These are phyloP conservation scores for Chaunax sp. DNA, from an alignment of 2,797 vertebrate genomes.

Conservation along the genomic window DNA sequence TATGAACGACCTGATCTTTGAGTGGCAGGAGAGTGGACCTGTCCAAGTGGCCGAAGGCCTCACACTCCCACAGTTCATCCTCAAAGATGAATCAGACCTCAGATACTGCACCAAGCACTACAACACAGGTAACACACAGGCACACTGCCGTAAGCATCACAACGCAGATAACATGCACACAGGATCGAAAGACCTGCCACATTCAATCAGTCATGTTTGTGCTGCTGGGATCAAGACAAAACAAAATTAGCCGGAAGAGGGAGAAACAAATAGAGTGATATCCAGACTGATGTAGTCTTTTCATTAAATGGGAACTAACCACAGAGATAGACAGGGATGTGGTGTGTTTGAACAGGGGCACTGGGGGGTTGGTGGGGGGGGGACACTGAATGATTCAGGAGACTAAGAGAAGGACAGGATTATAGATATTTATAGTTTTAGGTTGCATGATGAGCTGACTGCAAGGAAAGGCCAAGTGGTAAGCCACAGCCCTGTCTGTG, in stretches of 20 bases:
- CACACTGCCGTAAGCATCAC: neutral
- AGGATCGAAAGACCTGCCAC: constrained; percentile 17
- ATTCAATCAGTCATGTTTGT: constrained; percentile 28
- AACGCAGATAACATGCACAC: constrained; percentile 10
- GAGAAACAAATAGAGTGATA: constrained; percentile 8
- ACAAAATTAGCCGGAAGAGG: neutral
- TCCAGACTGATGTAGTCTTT: constrained; percentile 2
- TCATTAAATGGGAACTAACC: constrained; percentile 16
- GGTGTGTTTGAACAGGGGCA: neutral
- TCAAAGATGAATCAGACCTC: constrained; percentile 96
- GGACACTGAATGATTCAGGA: neutral
- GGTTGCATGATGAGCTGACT: neutral
- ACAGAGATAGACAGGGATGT: neutral
- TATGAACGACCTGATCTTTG: constrained; percentile 99
- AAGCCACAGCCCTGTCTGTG: neutral
- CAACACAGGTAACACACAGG: constrained; percentile 90
- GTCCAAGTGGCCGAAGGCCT: constrained; percentile 97
- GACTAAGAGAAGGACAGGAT: neutral
- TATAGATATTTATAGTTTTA: constrained; percentile 25
- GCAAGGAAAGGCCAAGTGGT: neutral
- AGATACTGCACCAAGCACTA: constrained; percentile 98
- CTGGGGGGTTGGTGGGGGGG: neutral
- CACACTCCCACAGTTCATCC: constrained; percentile 94
- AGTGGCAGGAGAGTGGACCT: constrained; percentile 96
- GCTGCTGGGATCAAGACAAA: constrained; percentile 9